Conservation (phyloP, 2,113 vertebrate species). For the Galemys pyrenaicus region DNA sequence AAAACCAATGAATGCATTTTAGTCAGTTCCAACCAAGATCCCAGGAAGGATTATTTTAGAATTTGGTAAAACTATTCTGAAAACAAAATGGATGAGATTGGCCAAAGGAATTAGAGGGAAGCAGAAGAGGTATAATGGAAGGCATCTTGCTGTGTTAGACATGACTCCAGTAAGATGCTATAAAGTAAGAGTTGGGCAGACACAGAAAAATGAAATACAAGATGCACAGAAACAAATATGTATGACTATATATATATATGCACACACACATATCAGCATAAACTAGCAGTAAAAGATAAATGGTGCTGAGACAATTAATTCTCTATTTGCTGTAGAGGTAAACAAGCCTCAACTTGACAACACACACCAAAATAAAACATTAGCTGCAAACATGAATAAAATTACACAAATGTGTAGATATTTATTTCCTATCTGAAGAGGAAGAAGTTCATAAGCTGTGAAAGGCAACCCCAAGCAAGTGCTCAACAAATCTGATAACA, state of each 20-base stretch:
- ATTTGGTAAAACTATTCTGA: neutral
- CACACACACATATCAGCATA: neutral
- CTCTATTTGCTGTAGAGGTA: neutral
- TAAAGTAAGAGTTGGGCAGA: neutral
- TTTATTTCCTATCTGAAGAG: neutral
- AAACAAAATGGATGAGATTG: constrained; percentile 16
- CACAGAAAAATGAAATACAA: neutral
- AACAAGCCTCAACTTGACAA: neutral
- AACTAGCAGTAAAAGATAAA: neutral
- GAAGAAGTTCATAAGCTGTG: constrained; percentile 12
- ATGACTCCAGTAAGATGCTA: constrained; percentile 1
- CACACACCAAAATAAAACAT: neutral
- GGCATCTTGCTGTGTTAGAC: neutral
- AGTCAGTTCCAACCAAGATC: constrained; percentile 5
- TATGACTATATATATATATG: no score
- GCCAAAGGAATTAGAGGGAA: neutral
- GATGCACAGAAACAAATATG: neutral
- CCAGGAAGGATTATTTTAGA: constrained; percentile 13
- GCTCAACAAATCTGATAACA: neutral
- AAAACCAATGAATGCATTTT: constrained; percentile 1
- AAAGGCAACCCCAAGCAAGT: neutral
- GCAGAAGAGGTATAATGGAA: neutral
- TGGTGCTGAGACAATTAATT: neutral
- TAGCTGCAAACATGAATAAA: neutral
- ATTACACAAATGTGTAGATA: neutral